phyloP scores from a whole-genome alignment of 2,113 vertebrate genomes.

The Passer domesticus region DNA sequence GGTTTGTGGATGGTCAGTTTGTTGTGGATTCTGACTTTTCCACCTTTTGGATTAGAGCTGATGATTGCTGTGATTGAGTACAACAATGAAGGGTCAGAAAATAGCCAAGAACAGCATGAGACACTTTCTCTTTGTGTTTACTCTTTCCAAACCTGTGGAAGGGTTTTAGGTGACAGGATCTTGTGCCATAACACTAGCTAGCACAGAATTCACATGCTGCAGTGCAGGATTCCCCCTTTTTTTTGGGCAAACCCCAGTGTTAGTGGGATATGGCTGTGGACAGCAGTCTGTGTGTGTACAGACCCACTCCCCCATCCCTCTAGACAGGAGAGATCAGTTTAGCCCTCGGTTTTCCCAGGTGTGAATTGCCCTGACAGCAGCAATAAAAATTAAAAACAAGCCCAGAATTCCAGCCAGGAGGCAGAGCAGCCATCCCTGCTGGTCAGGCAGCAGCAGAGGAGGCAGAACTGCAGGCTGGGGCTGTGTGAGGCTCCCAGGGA shows the following conservation, averaged over 20 bases:
- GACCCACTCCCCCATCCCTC: not conserved
- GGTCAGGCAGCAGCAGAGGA: conserved; percentile 35
- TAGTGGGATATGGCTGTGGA: not conserved
- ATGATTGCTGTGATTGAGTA: not conserved
- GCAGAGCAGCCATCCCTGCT: conserved; percentile 52
- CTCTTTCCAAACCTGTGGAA: not conserved
- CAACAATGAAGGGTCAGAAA: not conserved
- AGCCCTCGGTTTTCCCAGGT: not conserved
- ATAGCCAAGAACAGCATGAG: not conserved
- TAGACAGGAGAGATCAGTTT: not conserved
- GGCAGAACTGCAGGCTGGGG: conserved; percentile 11
- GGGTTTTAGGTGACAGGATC: not conserved
- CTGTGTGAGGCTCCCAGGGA: not conserved
- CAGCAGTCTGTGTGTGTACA: not conserved
- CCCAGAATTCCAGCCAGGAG: conserved; percentile 58
- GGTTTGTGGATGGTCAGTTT: not conserved
- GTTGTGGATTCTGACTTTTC: not conserved
- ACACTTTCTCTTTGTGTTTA: not conserved
- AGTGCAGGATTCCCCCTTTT: not conserved
- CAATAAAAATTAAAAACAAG: not conserved
- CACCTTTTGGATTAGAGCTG: not conserved
- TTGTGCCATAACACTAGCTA: not conserved
- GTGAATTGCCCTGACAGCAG: not conserved
- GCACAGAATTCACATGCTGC: not conserved
- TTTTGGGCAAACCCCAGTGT: not conserved